Evolutionary conservation across 2,888 invertebrate species (phyloP).

Genomic region (Eumerus sabulonum): DNA sequence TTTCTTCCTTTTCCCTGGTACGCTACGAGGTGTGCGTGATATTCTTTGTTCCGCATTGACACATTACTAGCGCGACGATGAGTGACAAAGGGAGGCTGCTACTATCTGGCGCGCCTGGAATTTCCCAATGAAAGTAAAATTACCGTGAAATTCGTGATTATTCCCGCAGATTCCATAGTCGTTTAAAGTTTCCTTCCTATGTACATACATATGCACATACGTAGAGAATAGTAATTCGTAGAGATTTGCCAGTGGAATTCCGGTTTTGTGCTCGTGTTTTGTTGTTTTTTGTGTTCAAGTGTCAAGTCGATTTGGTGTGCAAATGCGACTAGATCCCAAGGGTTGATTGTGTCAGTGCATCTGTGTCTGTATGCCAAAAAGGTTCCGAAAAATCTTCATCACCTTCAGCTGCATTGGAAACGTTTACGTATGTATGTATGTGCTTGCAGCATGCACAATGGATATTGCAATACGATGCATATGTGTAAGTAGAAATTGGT

Average conservation of each 20-base stretch:
- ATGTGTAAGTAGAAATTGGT: slow-evolving; percentile 46
- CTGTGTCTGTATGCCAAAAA: slow-evolving; percentile 14
- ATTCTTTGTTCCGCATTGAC: slow-evolving; percentile 63
- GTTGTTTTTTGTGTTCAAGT: slow-evolving; percentile 30
- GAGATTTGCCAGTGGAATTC: slow-evolving; percentile 21
- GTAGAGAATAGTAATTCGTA: too few relatives aligned
- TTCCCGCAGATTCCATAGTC: slow-evolving; percentile 26
- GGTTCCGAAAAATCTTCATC: slow-evolving; percentile 43
- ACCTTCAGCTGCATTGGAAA: slow-evolving; percentile 26
- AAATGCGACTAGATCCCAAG: slow-evolving; percentile 45
- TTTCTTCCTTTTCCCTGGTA: too few relatives aligned
- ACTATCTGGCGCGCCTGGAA: slow-evolving; percentile 17
- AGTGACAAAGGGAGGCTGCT: slow-evolving; percentile 50
- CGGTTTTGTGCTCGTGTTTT: slow-evolving; percentile 56
- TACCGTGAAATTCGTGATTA: slow-evolving; percentile 20
- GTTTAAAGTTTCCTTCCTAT: too few relatives aligned
- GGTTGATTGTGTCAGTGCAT: slow-evolving; percentile 31
- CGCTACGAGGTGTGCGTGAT: slow-evolving; percentile 30
- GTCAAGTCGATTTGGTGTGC: slow-evolving; percentile 59
- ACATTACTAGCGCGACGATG: slow-evolving; percentile 10
- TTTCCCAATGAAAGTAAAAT: slow-evolving; percentile 62
- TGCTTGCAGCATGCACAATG: slow-evolving; percentile 13
- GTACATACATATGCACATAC: too few relatives aligned
- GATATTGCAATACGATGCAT: slow-evolving; percentile 45
- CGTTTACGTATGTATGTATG: slow-evolving; percentile 4